Percentiles rank a stretch among this genome's conserved stretches.
Evolutionary conservation across 2,797 vertebrate species (phyloP).

Genomic region (Thunnus albacares): DNA sequence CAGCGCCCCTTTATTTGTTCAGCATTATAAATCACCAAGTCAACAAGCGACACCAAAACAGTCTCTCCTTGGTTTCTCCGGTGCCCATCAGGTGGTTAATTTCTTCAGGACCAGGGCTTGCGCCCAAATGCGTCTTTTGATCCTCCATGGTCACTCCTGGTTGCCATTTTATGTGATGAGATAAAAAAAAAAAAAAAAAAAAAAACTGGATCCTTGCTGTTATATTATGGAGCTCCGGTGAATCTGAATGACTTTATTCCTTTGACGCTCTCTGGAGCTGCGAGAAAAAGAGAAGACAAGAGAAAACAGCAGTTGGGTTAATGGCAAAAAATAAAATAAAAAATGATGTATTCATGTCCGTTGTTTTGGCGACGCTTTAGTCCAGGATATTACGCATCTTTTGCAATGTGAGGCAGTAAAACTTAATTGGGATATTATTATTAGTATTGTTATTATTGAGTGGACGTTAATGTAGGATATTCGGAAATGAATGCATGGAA

Average conservation of each 20-base stretch:
- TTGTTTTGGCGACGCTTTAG: conserved; percentile 42
- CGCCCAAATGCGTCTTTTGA: conserved; percentile 68
- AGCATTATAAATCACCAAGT: conserved; percentile 69
- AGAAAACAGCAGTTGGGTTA: conserved; percentile 59
- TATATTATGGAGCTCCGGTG: conserved; percentile 64
- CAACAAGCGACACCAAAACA: conserved; percentile 66
- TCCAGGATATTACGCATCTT: conserved; percentile 37
- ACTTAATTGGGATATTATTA: conserved; percentile 46
- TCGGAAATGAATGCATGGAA: conserved; percentile 47
- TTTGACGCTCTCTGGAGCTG: conserved; percentile 77
- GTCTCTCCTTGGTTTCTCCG: conserved; percentile 39
- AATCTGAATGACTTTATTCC: conserved; percentile 74
- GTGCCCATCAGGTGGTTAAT: conserved; percentile 81
- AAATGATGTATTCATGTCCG: conserved; percentile 19
- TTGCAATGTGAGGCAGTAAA: conserved; percentile 24
- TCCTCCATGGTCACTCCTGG: conserved; percentile 73
- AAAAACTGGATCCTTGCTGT: conserved; percentile 44
- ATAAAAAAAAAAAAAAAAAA: conserved; percentile 1
- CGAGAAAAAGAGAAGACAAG: conserved; percentile 58
- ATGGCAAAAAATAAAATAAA: background rate
- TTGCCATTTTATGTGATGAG: conserved; percentile 80
- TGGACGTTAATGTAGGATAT: conserved; percentile 9
- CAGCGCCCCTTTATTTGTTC: conserved; percentile 61
- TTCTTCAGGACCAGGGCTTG: conserved; percentile 48
- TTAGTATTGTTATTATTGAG: conserved; percentile 27